Conservation (phyloP, 2,113 vertebrate species). For the Pygoscelis adeliae region DNA sequence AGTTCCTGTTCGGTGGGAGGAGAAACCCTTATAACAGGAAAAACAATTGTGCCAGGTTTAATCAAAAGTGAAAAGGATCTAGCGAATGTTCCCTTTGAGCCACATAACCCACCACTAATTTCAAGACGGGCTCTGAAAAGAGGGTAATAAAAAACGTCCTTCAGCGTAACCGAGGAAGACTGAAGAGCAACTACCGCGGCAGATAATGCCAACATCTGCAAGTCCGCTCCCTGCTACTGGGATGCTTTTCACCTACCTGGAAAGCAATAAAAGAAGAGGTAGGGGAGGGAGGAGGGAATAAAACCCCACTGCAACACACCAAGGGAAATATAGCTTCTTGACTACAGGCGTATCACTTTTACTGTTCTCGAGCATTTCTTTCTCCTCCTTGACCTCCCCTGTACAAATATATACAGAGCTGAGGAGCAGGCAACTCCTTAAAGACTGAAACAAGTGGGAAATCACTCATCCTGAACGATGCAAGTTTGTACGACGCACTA, state of each 20-base stretch:
- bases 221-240: background rate
- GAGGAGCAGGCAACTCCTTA: background rate
- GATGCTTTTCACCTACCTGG: slow-evolving; percentile 28
- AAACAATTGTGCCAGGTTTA: slow-evolving; percentile 75
- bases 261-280: background rate
- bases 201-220: slow-evolving; percentile 14
- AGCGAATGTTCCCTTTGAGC: slow-evolving; percentile 70
- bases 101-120: slow-evolving; percentile 71
- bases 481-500: background rate
- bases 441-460: background rate
- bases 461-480: background rate
- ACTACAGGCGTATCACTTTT: background rate
- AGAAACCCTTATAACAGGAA: slow-evolving; percentile 61
- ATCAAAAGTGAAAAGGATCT: slow-evolving; percentile 73
- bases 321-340: background rate
- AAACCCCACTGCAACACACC: background rate
- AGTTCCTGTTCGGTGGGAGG: slow-evolving; percentile 61
- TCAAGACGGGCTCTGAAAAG: slow-evolving; percentile 56
- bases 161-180: slow-evolving; percentile 57
- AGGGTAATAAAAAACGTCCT: slow-evolving; percentile 71
- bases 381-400: slow-evolving; percentile 10
- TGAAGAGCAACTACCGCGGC: background rate
- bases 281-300: background rate
- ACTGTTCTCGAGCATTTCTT: background rate
- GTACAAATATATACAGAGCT: background rate